Base-by-base conservation (phyloP, 2,888 invertebrate genomes). In the Allolobophora icterica region DNA sequence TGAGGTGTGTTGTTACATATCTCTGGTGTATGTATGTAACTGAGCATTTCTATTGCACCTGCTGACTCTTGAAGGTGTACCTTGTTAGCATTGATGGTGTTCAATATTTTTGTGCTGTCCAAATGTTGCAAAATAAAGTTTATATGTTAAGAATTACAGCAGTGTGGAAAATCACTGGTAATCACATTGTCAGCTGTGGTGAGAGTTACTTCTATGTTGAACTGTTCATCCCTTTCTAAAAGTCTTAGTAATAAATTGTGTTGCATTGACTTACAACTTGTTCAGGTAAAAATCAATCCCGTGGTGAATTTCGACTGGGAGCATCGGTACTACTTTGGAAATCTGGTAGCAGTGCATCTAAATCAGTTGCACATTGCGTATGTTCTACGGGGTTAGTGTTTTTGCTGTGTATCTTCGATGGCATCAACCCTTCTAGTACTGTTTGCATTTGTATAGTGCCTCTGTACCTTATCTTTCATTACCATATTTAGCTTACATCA, bases 261-360 rank as follows among this genome's bases (percentile, higher is more conserved):
- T 52, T 52, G 52, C 52, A 52, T 71, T 71, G 30, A 71, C 71
- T 13, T 71, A n/a, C 71, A n/a, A 30, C 13, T 71, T 71, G 71
- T 71, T n/a, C 71, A 98, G 96, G 97, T 99, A 42, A 98, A 98
- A 95, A 96, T 98, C 89, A 97, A 97, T 94, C 98, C 97, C 95
- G 96, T 98, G 90, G 98, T 98, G 38, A 98, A 98, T 94, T 98
- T 97, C 95, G 97, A 97, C 93, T 99, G 99, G 99, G 98, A 98
- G 95, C 96, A 97, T 89, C 97, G 97, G 94, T 97, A 97, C 94
- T 98, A 98, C 94, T 96, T 97, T 0, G 98, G 99, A 0, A 97
- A 98, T 94, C 96, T 99, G 92, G 96, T 99, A 84, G 98, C 98
- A 21, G 97, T 98, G 87, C 98, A 99, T 95, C 97, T 97, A 94